Percentiles rank a stretch among this genome's conserved stretches.
Evolutionary conservation across 2,888 invertebrate genomes (phyloP).

Genomic region (Spicauda simplicius): DNA sequence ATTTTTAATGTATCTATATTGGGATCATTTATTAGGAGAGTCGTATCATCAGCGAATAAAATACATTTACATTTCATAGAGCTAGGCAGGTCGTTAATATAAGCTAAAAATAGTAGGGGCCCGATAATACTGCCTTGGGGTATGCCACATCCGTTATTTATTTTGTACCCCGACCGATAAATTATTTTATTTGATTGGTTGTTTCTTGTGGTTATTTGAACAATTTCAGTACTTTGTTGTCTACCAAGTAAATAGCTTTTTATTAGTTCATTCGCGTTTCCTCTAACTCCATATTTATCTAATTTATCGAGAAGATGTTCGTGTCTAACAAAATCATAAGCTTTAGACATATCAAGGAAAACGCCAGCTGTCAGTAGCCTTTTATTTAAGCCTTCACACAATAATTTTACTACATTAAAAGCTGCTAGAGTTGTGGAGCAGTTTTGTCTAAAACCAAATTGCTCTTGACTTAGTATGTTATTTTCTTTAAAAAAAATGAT

Average conservation of each 20-base stretch:
- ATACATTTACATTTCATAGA: conserved; percentile 8
- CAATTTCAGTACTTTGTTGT: conserved; percentile 36
- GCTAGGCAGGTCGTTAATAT: conserved; percentile 16
- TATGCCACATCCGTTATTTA: conserved; percentile 7
- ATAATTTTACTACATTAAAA: conserved; percentile 29
- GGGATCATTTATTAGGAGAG: neutral
- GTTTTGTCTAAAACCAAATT: conserved; percentile 35
- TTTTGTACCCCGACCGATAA: neutral
- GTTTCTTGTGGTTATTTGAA: conserved; percentile 43
- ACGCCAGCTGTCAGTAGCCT: conserved; percentile 18
- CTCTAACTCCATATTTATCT: conserved; percentile 3
- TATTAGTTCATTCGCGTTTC: conserved; percentile 19
- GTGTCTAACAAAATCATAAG: conserved; percentile 54
- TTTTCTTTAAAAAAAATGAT: conserved; percentile 23
- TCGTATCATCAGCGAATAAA: conserved; percentile 20
- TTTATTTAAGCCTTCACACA: conserved; percentile 33
- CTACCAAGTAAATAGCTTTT: conserved; percentile 30
- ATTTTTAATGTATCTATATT: conserved; percentile 3
- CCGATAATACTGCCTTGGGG: conserved; percentile 31
- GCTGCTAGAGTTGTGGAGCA: conserved; percentile 36
- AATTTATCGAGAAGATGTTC: conserved; percentile 30
- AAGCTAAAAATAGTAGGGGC: conserved; percentile 16
- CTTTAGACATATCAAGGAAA: conserved; percentile 58
- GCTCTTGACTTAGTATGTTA: conserved; percentile 28
- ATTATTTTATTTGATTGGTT: neutral